phyloP scores from a whole-genome alignment of 2,113 vertebrate genomes.

The Saguinus midas region DNA sequence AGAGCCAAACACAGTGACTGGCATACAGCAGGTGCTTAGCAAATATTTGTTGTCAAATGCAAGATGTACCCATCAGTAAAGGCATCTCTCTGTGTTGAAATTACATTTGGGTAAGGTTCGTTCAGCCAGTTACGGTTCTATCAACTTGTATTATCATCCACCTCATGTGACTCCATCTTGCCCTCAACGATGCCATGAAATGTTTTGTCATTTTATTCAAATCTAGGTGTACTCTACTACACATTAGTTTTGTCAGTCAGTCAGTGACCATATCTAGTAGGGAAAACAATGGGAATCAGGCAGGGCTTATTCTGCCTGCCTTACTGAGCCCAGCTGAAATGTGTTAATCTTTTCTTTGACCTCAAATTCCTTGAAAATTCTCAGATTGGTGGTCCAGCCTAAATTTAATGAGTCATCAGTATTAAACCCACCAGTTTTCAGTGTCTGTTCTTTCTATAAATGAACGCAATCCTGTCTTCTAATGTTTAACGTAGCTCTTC shows the following conservation, averaged over 20 bases:
- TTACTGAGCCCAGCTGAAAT: neutral
- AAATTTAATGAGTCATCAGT: neutral
- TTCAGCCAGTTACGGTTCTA: neutral
- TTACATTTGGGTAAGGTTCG: neutral
- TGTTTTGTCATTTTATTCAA: neutral
- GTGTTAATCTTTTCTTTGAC: neutral
- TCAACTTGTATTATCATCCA: neutral
- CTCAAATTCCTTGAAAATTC: neutral
- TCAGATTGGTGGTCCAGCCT: neutral
- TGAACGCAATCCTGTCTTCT: neutral
- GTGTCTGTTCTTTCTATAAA: neutral
- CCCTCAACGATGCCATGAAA: neutral
- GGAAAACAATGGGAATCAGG: neutral
- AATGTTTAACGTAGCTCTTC: neutral
- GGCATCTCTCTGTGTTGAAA: neutral
- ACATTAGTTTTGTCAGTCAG: neutral
- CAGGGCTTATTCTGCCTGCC: neutral
- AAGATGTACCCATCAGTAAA: neutral
- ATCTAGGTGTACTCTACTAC: neutral
- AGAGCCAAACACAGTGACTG: neutral
- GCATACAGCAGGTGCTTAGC: neutral
- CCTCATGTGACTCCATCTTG: too few species aligned
- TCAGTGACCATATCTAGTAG: neutral
- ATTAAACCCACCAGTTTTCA: neutral
- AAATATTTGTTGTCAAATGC: neutral